Percentiles rank a stretch among this genome's conserved stretches.
phyloP scores from a whole-genome alignment of 2,113 vertebrate genomes.

The Ariopsis seemanni region DNA sequence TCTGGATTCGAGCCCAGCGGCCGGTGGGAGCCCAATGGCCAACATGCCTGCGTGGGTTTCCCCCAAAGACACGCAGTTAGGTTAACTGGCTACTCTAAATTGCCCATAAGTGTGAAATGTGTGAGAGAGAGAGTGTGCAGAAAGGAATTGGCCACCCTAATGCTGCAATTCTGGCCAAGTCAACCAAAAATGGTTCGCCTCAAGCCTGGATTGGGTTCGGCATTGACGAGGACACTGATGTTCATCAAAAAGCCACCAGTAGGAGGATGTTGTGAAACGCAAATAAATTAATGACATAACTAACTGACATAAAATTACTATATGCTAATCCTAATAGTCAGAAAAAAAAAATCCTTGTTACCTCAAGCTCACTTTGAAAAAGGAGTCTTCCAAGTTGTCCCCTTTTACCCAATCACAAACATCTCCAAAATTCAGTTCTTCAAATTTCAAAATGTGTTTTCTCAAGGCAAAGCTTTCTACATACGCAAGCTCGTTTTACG shows the following conservation, averaged over 20 bases:
- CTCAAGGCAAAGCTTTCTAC: not conserved
- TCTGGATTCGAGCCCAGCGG: too few species aligned
- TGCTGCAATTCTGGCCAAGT: too few species aligned
- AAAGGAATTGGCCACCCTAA: too few species aligned
- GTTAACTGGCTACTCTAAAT: too few species aligned
- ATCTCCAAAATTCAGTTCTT: not conserved
- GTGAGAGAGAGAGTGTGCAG: too few species aligned
- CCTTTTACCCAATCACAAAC: not conserved
- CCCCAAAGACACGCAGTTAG: too few species aligned
- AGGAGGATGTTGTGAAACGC: not conserved
- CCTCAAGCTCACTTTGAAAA: not conserved
- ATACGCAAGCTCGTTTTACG: not conserved
- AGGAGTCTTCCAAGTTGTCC: not conserved
- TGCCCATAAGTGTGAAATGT: too few species aligned
- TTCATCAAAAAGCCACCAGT: not conserved
- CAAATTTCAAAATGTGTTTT: not conserved
- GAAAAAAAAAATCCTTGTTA: not conserved
- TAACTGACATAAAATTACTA: not conserved
- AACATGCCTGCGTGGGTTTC: too few species aligned
- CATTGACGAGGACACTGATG: too few species aligned
- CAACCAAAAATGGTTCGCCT: too few species aligned
- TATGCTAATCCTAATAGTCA: not conserved
- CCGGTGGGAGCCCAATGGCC: too few species aligned
- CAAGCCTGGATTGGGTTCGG: too few species aligned
- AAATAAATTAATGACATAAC: not conserved